Evolutionary conservation across 1,140 invertebrate genomes (phyloP), one percentile per base, ranked within the genome.

Genomic region (Ostrea denselamellosa): DNA sequence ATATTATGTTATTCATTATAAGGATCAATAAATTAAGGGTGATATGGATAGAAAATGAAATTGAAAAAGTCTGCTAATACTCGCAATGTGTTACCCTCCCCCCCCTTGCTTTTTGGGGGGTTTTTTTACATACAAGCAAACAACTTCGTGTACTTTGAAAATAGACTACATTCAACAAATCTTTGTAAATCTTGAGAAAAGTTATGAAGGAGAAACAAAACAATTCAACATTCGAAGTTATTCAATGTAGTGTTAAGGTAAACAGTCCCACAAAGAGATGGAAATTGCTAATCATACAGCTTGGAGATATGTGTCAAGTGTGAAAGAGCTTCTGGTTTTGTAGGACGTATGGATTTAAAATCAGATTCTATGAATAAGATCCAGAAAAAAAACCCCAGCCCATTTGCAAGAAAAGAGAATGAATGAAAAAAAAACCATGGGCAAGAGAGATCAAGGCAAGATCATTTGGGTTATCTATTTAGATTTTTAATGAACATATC

Each of bases 221-320:
- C 34, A 44, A 28, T 28, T 14, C 68, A 12, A 44, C 34, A 34
- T 25, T 28, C 14, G 12, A 34, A 9, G 8, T 25, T 77, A 77
- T 77, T 44, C 68, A 77, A 77, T 34, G 8, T 77, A 4, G 25
- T 14, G 25, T 77, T 77, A 77, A 77, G 25, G 68, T 62, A 62
- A 62, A 77, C 17, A 77, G 22, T 34, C 12, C 0, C 25, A 77
- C 9, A 44, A 77, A 28, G 68, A 77, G 17, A 34, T 28, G 28
- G 25, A 34, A 77, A 77, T 25, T 77, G 28, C 68, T 28, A 77
- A 77, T 77, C 68, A 77, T 77, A 77, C 68, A 77, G 68, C 68
- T 77, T 77, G 68, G 68, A 28, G 68, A 77, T 77, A 77, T 34
- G 25, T 77, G 68, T 77, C 68, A 77, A 77, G 25, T 25, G 25